Evolutionary conservation across 1,140 invertebrate genomes (phyloP), one percentile per base, ranked within the genome.

Genomic region (Magallana gigas): DNA sequence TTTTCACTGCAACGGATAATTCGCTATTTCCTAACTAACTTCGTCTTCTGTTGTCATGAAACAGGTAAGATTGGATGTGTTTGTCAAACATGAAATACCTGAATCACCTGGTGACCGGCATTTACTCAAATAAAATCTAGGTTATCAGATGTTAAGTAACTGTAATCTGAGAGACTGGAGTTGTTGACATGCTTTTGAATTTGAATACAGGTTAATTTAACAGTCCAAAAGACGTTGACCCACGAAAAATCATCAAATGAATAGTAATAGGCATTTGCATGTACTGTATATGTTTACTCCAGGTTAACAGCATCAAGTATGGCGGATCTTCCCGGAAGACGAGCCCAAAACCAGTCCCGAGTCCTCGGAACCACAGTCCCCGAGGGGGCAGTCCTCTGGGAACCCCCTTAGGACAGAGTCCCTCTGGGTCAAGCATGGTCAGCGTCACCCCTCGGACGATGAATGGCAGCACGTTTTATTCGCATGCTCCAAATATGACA

Each of bases 361-460:
- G 86, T 29, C 88, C 86, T n/a, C n/a, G 89, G 18, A 88, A 86
- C 59, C 85, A 85, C 16, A 88, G 87, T 60, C 89, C 87, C 5
- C 84, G 85, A 16, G 29, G 36, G 16, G 83, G 60, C 18, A 84
- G 83, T 57, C 87, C 71, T 1, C 56, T 48, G 14, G 56, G 60
- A 3, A 90, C 85, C 16, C 88, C 81, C 9, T 58, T 68, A 85
- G 84, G 60, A 59, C 68, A 56, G 81, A 85, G 85, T 57, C 88
- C 87, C 16, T 57, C 88, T 36, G 91, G 85, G 5, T 90, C 92
- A 59, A 94, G 91, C 64, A 88, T 93, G 83, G 89, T 90, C 57
- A 92, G 91, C 56, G 90, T 93, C 7, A 93, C 92, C 60, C 89
- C 91, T 1, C 81, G 91, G 29, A 64, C 62, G 5, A 88, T 91